Evolutionary conservation across 2,888 invertebrate species (phyloP), one percentile per base, ranked within the genome.

Genomic region (Parnassius smintheus): DNA sequence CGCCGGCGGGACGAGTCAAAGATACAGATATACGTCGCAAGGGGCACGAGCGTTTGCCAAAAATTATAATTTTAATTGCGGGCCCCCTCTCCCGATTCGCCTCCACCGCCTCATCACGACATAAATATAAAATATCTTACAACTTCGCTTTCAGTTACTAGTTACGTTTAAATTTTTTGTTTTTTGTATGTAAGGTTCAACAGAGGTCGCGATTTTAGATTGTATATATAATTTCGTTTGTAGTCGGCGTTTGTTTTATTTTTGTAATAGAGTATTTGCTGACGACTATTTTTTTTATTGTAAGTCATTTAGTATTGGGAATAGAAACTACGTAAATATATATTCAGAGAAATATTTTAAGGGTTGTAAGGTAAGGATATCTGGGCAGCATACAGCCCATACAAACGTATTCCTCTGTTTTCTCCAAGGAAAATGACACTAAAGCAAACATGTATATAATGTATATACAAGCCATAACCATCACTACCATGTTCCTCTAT

Each of bases 11-110:
- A 85, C 83, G 83, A 85, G 81, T 86, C 86, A 91, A 90, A 90
- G 87, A 90, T 87, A 89, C 78, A 86, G 81, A 88, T 86, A 88
- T 77, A 84, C 79, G 80, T 73, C 68, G 73, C 73, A 79, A 75
- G 82, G 87, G 82, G 75, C 75, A 84, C 83, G 80, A 82, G 80
- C 85, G 88, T 89, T 91, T 89, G 90, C 90, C 91, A 88, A 91
- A 91, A 91, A 91, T 90, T 91, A 91, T 90, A 90, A 90, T 91
- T 89, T 89, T 89, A 89, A 89, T 89, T 89, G 89, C 87, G 76
- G 71, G 62, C 75, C 78, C 80, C 75, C 78, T 78, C 74, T 67
- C 73, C 78, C 78, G 78, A 72, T 52, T 66, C 77, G 74, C 75
- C 78, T 78, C 77, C 75, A 70, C 75, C 74, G 72, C 64, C 75